Evolutionary conservation across 2,113 vertebrate species (phyloP).

Genomic region (Nesoenas mayeri): DNA sequence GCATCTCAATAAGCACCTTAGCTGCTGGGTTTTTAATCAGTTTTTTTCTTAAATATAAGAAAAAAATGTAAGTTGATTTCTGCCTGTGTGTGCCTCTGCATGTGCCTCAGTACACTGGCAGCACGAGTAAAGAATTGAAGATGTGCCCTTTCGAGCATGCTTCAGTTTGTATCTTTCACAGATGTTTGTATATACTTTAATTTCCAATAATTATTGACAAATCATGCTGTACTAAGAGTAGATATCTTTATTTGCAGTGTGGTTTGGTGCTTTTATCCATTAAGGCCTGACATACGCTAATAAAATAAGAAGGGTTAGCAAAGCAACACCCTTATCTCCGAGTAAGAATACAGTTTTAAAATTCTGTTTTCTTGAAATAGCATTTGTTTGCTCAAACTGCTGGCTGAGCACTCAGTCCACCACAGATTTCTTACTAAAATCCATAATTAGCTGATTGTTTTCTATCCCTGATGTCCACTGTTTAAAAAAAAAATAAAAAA

Average conservation of each 20-base stretch:
- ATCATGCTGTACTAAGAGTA: background rate
- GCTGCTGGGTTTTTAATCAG: background rate
- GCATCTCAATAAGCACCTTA: background rate
- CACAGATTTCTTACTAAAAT: background rate
- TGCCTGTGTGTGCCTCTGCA: background rate
- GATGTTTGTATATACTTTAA: background rate
- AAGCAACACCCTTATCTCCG: background rate
- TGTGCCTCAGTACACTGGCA: background rate
- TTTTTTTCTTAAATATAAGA: background rate
- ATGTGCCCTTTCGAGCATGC: background rate
- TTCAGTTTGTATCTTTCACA: background rate
- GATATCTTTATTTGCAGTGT: background rate
- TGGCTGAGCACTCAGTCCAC: background rate
- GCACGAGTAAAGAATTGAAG: background rate
- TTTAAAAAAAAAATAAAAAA: background rate
- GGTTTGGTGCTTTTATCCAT: background rate
- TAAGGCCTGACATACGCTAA: no score
- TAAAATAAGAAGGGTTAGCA: background rate
- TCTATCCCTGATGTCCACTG: background rate
- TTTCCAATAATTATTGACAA: background rate
- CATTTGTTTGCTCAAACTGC: background rate
- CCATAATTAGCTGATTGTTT: background rate
- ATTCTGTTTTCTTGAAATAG: background rate
- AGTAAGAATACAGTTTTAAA: background rate
- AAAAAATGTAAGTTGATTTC: background rate